Evolutionary conservation across 2,113 vertebrate genomes (phyloP).

Genomic region (Heptranchias perlo): DNA sequence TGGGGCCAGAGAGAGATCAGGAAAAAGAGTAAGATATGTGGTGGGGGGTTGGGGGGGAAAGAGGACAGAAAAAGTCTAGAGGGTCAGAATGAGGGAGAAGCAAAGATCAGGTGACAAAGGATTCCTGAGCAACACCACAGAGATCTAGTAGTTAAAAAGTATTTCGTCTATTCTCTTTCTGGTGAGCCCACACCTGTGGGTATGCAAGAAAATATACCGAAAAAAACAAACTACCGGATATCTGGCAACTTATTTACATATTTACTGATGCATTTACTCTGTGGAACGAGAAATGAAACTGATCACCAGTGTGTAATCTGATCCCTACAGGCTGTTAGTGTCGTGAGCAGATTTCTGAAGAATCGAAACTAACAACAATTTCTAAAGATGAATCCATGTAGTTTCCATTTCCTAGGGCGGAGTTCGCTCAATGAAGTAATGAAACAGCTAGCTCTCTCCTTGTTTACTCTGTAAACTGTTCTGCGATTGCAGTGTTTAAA

Average conservation of each 20-base stretch:
- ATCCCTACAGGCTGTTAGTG: not conserved
- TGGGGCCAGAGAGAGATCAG: too few species aligned
- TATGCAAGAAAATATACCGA: not conserved
- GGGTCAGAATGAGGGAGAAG: too few species aligned
- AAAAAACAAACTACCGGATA: not conserved
- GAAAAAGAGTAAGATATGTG: too few species aligned
- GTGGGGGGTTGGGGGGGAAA: too few species aligned
- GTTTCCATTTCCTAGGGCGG: not conserved
- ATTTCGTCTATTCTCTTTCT: not conserved
- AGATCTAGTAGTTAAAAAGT: not conserved
- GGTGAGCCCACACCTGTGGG: not conserved
- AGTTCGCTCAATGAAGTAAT: too few species aligned
- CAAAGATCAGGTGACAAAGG: too few species aligned
- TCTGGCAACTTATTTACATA: not conserved
- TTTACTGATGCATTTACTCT: not conserved
- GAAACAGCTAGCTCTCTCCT: not conserved
- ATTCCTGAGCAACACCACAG: too few species aligned
- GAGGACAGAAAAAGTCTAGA: too few species aligned
- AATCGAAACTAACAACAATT: not conserved
- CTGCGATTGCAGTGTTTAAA: not conserved
- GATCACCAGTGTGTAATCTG: not conserved
- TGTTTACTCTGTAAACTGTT: not conserved
- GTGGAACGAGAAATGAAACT: not conserved
- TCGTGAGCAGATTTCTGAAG: not conserved
- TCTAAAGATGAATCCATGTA: not conserved